These are phyloP conservation scores for Crotalus tigris DNA, from an alignment of 2,113 vertebrate species.

Conservation along the genomic window DNA sequence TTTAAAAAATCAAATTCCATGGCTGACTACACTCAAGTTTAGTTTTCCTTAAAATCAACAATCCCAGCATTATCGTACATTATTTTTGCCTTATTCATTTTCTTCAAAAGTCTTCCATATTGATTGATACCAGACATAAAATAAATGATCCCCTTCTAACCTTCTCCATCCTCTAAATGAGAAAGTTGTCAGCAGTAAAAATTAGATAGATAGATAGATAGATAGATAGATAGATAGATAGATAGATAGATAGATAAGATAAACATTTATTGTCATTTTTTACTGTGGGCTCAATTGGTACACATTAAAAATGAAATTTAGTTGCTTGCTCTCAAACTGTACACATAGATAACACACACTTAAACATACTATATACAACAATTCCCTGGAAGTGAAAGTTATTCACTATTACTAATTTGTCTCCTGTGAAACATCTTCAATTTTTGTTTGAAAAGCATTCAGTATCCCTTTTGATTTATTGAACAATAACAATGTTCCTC, in stretches of 20 bases:
- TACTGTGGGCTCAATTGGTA: no score
- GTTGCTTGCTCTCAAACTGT: no score
- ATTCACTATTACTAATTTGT: neutral
- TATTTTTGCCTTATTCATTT: neutral
- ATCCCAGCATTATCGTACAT: neutral
- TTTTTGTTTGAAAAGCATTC: neutral
- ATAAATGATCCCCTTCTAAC: neutral
- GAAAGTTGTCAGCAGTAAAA: neutral
- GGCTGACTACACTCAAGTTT: neutral
- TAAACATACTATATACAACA: neutral
- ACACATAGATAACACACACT: no score
- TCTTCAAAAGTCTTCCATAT: neutral
- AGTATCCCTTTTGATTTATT: neutral
- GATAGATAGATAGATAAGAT: no score
- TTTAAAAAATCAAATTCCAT: neutral
- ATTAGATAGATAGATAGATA: neutral
- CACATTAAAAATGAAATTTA: no score
- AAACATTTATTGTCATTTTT: no score
- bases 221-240: rapidly evolving
- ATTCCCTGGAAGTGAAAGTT: neutral
- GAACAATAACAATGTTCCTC: neutral
- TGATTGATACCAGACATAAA: neutral
- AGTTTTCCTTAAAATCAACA: neutral
- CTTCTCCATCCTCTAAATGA: neutral
- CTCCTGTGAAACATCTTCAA: neutral